Percentiles rank a stretch among this genome's conserved stretches.
Conservation (phyloP, 2,888 invertebrate genomes). For the Tinea semifulvella region DNA sequence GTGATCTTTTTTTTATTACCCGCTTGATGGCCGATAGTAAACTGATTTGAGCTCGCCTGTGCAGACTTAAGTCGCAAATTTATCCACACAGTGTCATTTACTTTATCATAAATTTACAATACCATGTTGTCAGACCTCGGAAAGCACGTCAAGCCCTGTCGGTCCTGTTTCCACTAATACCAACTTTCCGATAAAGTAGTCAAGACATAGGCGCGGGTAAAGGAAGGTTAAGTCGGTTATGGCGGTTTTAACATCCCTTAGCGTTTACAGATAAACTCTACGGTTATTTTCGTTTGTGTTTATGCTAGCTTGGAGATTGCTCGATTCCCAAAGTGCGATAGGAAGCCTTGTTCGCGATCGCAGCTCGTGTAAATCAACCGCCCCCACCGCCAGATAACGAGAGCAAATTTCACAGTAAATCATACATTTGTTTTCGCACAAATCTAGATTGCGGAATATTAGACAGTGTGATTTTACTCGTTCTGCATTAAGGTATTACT, state of each 20-base stretch:
- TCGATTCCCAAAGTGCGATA: conserved; percentile 14
- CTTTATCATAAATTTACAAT: no score
- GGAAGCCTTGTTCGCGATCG: conserved; percentile 10
- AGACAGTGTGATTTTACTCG: conserved; percentile 13
- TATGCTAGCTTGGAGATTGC: conserved; percentile 12
- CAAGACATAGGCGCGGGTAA: no score
- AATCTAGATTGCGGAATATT: conserved; percentile 16
- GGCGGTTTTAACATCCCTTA: neutral
- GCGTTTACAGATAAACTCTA: conserved; percentile 11
- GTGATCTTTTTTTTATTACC: no score
- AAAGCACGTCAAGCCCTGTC: no score
- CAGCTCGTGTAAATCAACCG: conserved; percentile 17
- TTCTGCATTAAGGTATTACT: conserved; percentile 1
- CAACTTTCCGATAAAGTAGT: no score
- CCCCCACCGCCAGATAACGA: conserved; percentile 17
- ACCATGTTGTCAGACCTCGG: no score
- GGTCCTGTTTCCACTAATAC: no score
- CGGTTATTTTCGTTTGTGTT: conserved; percentile 13
- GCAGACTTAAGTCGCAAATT: no score
- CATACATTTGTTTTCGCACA: conserved; percentile 16
- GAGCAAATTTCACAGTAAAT: conserved; percentile 16
- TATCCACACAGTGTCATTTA: no score
- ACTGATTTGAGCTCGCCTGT: no score
- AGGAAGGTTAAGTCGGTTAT: no score
- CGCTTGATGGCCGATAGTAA: no score